These are phyloP conservation scores for Riptortus pedestris DNA, from an alignment of 1,140 invertebrate species.

Conservation along the genomic window DNA sequence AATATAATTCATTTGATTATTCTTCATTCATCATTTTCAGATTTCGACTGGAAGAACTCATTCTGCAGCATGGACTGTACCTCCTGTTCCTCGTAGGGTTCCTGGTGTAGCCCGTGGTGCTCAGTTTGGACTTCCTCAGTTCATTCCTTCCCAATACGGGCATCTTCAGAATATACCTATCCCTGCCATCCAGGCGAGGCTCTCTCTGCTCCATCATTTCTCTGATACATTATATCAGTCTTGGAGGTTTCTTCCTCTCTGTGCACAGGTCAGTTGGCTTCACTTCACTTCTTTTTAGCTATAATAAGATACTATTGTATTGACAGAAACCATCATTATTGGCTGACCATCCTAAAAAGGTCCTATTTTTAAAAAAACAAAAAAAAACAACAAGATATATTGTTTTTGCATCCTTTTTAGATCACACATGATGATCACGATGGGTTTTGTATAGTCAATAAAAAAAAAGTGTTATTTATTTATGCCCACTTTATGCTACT, in stretches of 20 bases:
- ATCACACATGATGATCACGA: too few relatives aligned
- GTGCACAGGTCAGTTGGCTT: slow-evolving; percentile 34
- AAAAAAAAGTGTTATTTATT: too few relatives aligned
- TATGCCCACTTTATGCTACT: too few relatives aligned
- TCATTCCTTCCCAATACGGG: slow-evolving; percentile 48
- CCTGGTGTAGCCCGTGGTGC: slow-evolving; percentile 41
- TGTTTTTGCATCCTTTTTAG: too few relatives aligned
- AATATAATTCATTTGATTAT: too few relatives aligned
- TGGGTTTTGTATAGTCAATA: too few relatives aligned
- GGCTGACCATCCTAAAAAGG: background rate
- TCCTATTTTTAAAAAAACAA: too few relatives aligned
- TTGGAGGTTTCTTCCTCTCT: slow-evolving; percentile 50
- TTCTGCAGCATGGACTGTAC: slow-evolving; percentile 53
- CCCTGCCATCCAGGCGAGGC: slow-evolving; percentile 43
- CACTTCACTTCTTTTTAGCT: background rate
- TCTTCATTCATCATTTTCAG: slow-evolving; percentile 35
- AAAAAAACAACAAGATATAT: too few relatives aligned
- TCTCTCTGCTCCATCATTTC: slow-evolving; percentile 50
- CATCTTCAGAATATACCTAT: slow-evolving; percentile 43
- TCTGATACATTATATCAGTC: slow-evolving; percentile 52
- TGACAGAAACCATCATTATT: background rate
- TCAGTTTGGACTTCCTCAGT: slow-evolving; percentile 44
- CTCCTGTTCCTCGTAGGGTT: slow-evolving; percentile 38
- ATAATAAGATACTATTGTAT: background rate
- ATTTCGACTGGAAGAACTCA: slow-evolving; percentile 52